Conservation (phyloP, 2,888 invertebrate genomes). For the Eupithecia insigniata region DNA sequence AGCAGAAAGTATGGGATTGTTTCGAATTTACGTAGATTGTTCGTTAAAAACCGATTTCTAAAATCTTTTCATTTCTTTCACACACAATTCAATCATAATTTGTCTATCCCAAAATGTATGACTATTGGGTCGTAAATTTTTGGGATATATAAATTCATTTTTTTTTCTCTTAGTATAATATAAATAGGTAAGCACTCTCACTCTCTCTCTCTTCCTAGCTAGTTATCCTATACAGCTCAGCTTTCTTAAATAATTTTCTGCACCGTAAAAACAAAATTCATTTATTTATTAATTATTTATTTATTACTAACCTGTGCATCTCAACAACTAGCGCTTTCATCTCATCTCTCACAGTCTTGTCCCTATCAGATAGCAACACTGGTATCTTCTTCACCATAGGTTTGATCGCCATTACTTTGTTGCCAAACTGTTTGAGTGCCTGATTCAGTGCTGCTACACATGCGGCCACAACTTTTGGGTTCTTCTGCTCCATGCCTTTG, state of each 20-base stretch:
- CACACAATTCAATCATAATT: no score
- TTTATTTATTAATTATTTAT: not conserved
- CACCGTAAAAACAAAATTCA: not conserved
- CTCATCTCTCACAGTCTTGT: constrained; percentile 96
- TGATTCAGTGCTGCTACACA: constrained; percentile 90
- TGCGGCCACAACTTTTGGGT: constrained; percentile 96
- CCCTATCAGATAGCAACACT: constrained; percentile 93
- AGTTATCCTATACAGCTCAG: not conserved
- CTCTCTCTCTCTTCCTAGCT: not conserved
- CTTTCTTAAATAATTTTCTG: not conserved
- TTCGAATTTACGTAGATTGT: no score
- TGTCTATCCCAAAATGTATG: no score
- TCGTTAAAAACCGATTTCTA: no score
- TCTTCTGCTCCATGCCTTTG: constrained; percentile 97
- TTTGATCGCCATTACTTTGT: constrained; percentile 94
- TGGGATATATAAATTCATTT: not conserved
- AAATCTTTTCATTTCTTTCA: no score
- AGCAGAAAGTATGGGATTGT: not conserved
- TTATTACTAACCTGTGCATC: constrained; percentile 88
- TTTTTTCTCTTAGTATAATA: not conserved
- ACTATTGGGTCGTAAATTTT: no score
- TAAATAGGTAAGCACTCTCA: no score
- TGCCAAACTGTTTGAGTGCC: constrained; percentile 94
- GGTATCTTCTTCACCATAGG: constrained; percentile 95
- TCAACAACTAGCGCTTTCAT: constrained; percentile 96